phyloP scores from a whole-genome alignment of 2,888 invertebrate genomes.

The Chironomus tentans region DNA sequence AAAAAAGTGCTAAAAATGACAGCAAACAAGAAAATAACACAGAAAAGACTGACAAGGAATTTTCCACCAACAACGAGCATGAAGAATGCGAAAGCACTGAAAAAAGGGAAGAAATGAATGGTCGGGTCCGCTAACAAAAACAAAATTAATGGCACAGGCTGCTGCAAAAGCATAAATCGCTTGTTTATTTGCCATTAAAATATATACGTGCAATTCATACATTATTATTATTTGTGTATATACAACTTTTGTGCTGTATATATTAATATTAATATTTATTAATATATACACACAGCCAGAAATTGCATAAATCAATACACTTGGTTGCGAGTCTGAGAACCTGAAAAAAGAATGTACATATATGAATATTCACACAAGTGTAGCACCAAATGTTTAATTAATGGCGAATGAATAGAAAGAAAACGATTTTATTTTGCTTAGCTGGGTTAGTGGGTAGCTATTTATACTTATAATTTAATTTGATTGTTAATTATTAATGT shows the following conservation, averaged over 20 bases:
- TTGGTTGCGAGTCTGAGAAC: background rate
- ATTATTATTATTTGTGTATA: constrained; percentile 2
- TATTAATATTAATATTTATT: background rate
- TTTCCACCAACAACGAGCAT: too few species aligned
- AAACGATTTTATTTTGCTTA: too few species aligned
- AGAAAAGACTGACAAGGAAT: too few species aligned
- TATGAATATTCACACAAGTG: background rate
- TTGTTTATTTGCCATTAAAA: constrained; percentile 18
- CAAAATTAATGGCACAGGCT: background rate
- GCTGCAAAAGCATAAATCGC: constrained; percentile 9
- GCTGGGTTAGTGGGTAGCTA: too few species aligned
- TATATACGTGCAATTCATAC: constrained; percentile 8
- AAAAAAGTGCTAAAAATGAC: too few species aligned
- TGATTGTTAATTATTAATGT: constrained; percentile 23
- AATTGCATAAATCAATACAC: constrained; percentile 23
- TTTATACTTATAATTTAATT: background rate
- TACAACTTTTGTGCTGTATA: background rate
- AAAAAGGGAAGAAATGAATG: background rate
- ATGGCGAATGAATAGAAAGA: constrained; percentile 1
- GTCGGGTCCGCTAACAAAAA: background rate
- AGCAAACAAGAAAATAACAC: too few species aligned
- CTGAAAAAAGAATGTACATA: background rate
- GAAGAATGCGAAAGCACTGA: too few species aligned
- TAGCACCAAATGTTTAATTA: constrained; percentile 7
- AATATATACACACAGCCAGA: background rate